Conservation (phyloP, 2,113 vertebrate genomes). For the Saguinus midas region DNA sequence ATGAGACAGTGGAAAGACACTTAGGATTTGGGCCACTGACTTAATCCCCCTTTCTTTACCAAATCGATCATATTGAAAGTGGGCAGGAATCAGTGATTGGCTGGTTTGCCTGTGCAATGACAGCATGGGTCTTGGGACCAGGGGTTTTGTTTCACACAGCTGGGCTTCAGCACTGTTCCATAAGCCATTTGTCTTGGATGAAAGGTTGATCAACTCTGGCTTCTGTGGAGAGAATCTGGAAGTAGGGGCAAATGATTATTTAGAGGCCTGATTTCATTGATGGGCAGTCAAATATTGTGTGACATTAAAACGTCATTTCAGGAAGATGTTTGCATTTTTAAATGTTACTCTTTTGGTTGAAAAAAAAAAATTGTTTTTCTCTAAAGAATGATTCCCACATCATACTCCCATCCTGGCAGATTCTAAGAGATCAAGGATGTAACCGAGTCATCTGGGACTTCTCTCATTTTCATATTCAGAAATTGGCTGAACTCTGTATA, state of each 20-base stretch:
- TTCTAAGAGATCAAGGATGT: slow-evolving; percentile 53
- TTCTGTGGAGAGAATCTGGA: slow-evolving; percentile 63
- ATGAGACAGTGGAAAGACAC: too few relatives aligned
- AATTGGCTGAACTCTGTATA: not conserved
- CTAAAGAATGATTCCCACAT: slow-evolving; percentile 68
- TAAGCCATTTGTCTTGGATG: slow-evolving; percentile 70
- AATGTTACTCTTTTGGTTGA: slow-evolving; percentile 34
- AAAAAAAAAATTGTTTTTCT: slow-evolving; percentile 69
- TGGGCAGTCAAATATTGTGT: slow-evolving; percentile 67
- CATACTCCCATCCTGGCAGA: slow-evolving; percentile 70
- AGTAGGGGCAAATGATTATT: slow-evolving; percentile 68
- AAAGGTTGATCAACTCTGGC: slow-evolving; percentile 76
- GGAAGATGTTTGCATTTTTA: slow-evolving; percentile 68
- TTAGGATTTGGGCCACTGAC: not conserved
- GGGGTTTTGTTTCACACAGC: slow-evolving; percentile 41
- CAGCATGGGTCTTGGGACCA: not conserved
- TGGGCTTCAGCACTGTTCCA: slow-evolving; percentile 52
- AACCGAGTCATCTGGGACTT: slow-evolving; percentile 33
- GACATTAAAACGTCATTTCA: slow-evolving; percentile 74
- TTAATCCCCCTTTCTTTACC: not conserved
- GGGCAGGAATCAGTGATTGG: too few relatives aligned
- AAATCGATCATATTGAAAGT: not conserved
- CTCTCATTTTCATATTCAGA: not conserved
- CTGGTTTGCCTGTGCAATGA: too few relatives aligned
- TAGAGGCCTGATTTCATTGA: slow-evolving; percentile 73